Base-by-base conservation (phyloP, 2,888 invertebrate genomes). In the Metacarcinus magister region DNA sequence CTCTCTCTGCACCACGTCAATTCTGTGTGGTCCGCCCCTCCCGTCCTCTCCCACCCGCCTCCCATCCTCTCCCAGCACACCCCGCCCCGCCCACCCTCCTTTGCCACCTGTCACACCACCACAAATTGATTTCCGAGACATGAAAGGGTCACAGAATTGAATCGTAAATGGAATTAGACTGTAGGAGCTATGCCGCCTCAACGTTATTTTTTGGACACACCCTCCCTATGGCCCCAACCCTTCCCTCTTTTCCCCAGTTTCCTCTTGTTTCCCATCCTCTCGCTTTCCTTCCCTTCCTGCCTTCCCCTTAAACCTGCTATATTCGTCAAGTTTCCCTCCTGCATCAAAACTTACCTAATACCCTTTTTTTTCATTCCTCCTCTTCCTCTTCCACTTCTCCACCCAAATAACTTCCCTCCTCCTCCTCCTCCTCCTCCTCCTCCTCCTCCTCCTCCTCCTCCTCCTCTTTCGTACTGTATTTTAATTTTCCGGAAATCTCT, bases 51-150 rank as follows among this genome's bases (percentile, higher is more conserved):
- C 32, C 3, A 32, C 28, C 82, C 19, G 0, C 2, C 13, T 4
- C 13, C 32, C 32, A 8, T 10, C 19, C 4, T 32, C 82, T 10
- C 10, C 32, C 32, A 0, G 10, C 1, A 0, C 82, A 5, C 32
- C 82, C 10, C 28, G 5, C 82, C 82, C 32, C 82, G 1, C 82
- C 32, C 8, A 7, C 32, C 1, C 8, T 32, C 32, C 32, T 32
- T 32, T 8, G 28, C 82, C 82, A 82, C 82, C 82, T 82, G 82
- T 82, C 82, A 32, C 82, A 32, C 82, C 82, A 32, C 82, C 82
- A 82, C 82, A 82, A 82, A 82, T 82, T 82, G 82, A 82, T 82
- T 82, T 82, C 82, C 82, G 32, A 28, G 82, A 82, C 82, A 82
- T 82, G 82, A 82, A 82, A 82, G 82, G 82, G 28, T 82, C 32